Conservation (phyloP, 2,113 vertebrate genomes). For the Microcebus ravelobensis region DNA sequence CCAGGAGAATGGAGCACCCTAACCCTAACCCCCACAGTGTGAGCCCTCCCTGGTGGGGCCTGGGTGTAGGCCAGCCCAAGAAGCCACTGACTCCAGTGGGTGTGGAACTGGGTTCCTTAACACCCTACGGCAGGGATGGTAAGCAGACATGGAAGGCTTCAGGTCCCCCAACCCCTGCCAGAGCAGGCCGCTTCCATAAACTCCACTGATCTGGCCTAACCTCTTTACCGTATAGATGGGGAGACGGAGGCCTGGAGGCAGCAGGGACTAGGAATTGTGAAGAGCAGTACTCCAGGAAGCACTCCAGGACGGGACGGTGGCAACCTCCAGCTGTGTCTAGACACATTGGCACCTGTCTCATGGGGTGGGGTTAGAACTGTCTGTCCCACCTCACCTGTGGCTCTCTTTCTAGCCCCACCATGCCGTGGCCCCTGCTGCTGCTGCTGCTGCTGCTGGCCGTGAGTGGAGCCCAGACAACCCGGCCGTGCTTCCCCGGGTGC, state of each 20-base stretch:
- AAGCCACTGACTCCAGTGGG: not conserved
- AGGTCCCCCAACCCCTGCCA: not conserved
- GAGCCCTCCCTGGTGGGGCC: not conserved
- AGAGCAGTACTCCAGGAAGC: not conserved
- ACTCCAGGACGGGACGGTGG: not conserved
- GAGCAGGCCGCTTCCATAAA: not conserved
- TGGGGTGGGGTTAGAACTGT: not conserved
- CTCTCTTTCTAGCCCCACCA: conserved; percentile 80
- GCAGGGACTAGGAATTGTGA: not conserved
- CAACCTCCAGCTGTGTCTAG: not conserved
- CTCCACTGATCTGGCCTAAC: not conserved
- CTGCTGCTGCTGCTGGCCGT: conserved; percentile 80
- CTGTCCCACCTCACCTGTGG: not conserved
- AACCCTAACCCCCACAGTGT: not conserved
- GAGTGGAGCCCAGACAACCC: conserved; percentile 67
- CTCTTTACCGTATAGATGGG: not conserved
- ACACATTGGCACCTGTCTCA: rapidly evolving
- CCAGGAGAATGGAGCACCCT: not conserved
- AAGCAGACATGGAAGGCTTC: not conserved
- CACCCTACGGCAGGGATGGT: rapidly evolving
- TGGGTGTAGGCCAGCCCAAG: not conserved
- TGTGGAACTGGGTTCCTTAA: not conserved
- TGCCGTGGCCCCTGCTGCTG: conserved; percentile 81
- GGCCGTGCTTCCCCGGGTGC: conserved; percentile 93
- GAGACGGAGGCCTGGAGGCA: not conserved